Percentiles rank a stretch among this genome's conserved stretches.
Conservation (phyloP, 1,140 invertebrate species). For the Drosophila truncata region DNA sequence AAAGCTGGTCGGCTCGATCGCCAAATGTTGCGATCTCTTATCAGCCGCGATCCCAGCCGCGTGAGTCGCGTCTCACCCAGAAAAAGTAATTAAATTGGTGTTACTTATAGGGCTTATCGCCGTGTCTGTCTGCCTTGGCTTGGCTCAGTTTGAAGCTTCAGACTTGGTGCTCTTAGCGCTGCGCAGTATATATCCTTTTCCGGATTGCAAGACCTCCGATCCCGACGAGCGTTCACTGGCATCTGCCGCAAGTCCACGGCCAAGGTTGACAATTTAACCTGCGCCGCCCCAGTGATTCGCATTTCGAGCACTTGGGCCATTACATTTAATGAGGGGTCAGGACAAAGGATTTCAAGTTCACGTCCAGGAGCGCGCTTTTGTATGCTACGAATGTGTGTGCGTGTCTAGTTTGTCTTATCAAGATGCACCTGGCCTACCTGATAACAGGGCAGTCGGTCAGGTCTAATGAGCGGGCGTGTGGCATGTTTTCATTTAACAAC, state of each 20-base stretch:
- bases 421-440: slow-evolving; percentile 68
- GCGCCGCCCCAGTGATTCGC: slow-evolving; percentile 40
- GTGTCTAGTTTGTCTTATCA: slow-evolving; percentile 54
- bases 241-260: slow-evolving; percentile 54
- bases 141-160: slow-evolving; percentile 4
- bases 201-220: slow-evolving; percentile 49
- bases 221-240: slow-evolving; percentile 33
- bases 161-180: slow-evolving; percentile 5
- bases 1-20: slow-evolving; percentile 46
- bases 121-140: slow-evolving; percentile 51
- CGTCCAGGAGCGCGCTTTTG: slow-evolving; percentile 66
- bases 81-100: slow-evolving; percentile 35
- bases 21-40: slow-evolving; percentile 46
- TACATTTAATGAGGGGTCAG: slow-evolving; percentile 66
- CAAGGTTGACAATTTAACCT: slow-evolving; percentile 66
- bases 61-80: slow-evolving; percentile 18
- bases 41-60: slow-evolving; percentile 54
- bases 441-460: slow-evolving; percentile 31
- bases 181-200: slow-evolving; percentile 57
- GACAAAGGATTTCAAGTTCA: slow-evolving; percentile 82
- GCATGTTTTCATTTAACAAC: slow-evolving; percentile 14
- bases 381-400: slow-evolving; percentile 60
- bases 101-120: slow-evolving; percentile 52
- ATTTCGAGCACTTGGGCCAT: slow-evolving; percentile 56
- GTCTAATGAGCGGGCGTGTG: slow-evolving; percentile 65